Conservation (phyloP, 1,140 invertebrate species). For the Drosophila ogumai region DNA sequence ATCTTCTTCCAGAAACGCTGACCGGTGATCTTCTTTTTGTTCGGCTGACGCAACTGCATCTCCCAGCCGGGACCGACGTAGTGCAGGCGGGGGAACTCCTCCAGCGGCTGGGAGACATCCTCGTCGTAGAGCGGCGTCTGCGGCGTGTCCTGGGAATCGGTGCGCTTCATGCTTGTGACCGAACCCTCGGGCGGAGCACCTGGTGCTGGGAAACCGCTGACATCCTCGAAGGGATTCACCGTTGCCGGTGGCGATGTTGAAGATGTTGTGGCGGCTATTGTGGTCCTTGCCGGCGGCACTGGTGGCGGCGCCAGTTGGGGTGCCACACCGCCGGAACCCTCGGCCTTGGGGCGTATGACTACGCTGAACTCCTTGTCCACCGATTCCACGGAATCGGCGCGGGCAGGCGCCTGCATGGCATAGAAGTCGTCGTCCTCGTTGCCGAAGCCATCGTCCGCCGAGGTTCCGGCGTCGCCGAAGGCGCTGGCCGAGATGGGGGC, state of each 20-base stretch:
- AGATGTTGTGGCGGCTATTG: slow-evolving; percentile 84
- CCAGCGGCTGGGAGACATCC: slow-evolving; percentile 95
- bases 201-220: slow-evolving; percentile 84
- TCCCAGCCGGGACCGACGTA: slow-evolving; percentile 97
- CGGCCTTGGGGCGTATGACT: slow-evolving; percentile 87
- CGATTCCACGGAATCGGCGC: slow-evolving; percentile 91
- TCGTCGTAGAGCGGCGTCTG: slow-evolving; percentile 97
- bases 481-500: slow-evolving; percentile 84
- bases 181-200: slow-evolving; percentile 5
- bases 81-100: slow-evolving; percentile 94
- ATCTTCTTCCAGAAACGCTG: slow-evolving; percentile 99
- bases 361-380: slow-evolving; percentile 86
- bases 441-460: slow-evolving; percentile 87
- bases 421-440: slow-evolving; percentile 93
- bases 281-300: slow-evolving; percentile 86
- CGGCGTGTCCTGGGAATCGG: slow-evolving; percentile 91
- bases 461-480: slow-evolving; percentile 82
- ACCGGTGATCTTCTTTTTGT: slow-evolving; percentile 99
- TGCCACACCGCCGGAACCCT: slow-evolving; percentile 83
- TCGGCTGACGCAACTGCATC: slow-evolving; percentile 97
- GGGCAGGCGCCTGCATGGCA: slow-evolving; percentile 90
- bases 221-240: slow-evolving; percentile 90
- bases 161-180: slow-evolving; percentile 78
- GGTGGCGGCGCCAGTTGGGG: slow-evolving; percentile 92
- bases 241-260: slow-evolving; percentile 86